Percentiles rank a stretch among this genome's conserved stretches.
Evolutionary conservation across 2,113 vertebrate species (phyloP).

Genomic region (Puffinus mauretanicus): DNA sequence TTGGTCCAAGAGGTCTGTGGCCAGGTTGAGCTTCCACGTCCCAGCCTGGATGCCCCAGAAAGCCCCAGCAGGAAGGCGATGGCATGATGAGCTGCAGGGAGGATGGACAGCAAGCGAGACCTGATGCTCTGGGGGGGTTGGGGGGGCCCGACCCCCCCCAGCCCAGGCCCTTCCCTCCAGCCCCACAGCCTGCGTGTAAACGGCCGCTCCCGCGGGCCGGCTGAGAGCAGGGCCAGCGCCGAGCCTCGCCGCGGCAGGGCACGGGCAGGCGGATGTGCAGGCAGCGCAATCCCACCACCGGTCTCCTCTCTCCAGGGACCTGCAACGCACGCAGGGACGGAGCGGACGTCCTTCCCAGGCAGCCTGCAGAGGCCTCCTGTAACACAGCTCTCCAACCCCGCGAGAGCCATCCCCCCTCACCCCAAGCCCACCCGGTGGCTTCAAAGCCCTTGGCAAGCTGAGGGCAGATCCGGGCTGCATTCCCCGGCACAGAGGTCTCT

Average conservation of each 20-base stretch:
- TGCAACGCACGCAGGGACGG: neutral
- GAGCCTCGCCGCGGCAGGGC: accelerated
- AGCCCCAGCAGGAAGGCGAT: neutral
- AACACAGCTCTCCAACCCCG: accelerated
- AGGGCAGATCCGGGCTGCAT: accelerated
- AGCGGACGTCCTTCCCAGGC: neutral
- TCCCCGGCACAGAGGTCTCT: accelerated
- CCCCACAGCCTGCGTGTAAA: neutral
- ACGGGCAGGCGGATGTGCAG: neutral
- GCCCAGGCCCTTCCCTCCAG: neutral
- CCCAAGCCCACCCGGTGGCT: neutral
- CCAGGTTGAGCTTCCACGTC: neutral
- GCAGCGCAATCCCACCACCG: neutral
- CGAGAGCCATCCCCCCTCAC: accelerated
- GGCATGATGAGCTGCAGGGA: accelerated
- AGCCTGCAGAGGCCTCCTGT: neutral
- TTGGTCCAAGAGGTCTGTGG: accelerated
- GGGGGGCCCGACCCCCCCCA: neutral
- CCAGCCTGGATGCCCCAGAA: neutral
- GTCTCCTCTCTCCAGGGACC: neutral
- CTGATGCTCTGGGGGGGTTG: accelerated
- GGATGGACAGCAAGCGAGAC: neutral
- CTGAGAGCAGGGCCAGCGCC: neutral
- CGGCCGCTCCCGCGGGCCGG: accelerated
- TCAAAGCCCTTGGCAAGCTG: neutral